Evolutionary conservation across 2,888 invertebrate species (phyloP).

Genomic region (Smittia aterrima): DNA sequence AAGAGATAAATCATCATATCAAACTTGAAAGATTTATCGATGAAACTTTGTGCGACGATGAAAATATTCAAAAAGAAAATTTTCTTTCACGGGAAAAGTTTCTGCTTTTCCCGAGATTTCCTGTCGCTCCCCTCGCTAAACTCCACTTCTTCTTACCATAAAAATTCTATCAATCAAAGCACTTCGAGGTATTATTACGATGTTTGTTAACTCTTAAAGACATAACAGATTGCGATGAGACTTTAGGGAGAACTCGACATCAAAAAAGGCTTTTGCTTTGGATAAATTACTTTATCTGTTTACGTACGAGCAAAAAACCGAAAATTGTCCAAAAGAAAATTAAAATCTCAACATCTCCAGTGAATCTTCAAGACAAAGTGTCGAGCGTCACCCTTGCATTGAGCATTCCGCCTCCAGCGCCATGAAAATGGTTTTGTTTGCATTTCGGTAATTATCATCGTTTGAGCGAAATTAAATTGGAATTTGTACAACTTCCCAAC

Average conservation of each 20-base stretch:
- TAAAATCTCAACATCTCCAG: not conserved
- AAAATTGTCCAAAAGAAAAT: not conserved
- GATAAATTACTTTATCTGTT: not conserved
- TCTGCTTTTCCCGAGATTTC: not conserved
- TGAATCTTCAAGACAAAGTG: not conserved
- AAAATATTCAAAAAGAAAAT: not conserved
- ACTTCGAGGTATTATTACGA: constrained; percentile 34
- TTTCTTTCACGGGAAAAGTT: not conserved
- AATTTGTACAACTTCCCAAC: constrained; percentile 28
- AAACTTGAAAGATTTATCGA: not conserved
- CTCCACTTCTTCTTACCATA: constrained; percentile 34
- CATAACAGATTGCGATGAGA: no score
- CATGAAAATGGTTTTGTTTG: not conserved
- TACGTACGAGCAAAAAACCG: not conserved
- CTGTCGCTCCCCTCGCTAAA: not conserved
- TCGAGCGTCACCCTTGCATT: constrained; percentile 1
- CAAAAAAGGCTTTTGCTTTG: not conserved
- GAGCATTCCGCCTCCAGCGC: not conserved
- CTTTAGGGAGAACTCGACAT: not conserved
- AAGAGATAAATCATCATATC: not conserved
- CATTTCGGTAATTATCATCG: constrained; percentile 11
- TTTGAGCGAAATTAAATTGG: constrained; percentile 40
- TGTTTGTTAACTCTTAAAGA: constrained; percentile 22
- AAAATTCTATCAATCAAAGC: constrained; percentile 40
- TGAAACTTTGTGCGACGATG: not conserved